These are phyloP conservation scores for Oscheius sp. DNA, from an alignment of 2,888 invertebrate genomes.

Conservation along the genomic window DNA sequence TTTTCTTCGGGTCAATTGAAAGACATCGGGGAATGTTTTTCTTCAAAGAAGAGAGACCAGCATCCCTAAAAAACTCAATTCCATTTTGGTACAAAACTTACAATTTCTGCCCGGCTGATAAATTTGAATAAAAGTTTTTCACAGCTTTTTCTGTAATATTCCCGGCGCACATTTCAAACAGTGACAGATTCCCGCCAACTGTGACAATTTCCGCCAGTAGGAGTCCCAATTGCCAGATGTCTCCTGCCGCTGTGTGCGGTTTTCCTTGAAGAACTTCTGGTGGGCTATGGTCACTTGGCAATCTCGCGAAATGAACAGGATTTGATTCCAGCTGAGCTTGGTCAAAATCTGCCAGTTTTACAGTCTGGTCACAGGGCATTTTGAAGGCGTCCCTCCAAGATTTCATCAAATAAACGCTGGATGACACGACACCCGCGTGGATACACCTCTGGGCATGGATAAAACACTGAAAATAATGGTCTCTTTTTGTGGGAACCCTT, in stretches of 20 bases:
- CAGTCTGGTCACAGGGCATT: slow-evolving; percentile 50
- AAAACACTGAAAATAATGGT: slow-evolving; percentile 33
- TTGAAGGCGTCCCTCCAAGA: slow-evolving; percentile 47
- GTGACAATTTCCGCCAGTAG: slow-evolving; percentile 50
- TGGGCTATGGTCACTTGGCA: slow-evolving; percentile 33
- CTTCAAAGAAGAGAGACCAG: slow-evolving; percentile 29
- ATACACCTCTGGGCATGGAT: slow-evolving; percentile 44
- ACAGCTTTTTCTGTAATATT: slow-evolving; percentile 25
- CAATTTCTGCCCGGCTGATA: slow-evolving; percentile 33
- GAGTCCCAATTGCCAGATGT: slow-evolving; percentile 55
- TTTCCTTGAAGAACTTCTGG: slow-evolving; percentile 52
- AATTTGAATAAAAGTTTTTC: slow-evolving; percentile 33
- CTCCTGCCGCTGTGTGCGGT: slow-evolving; percentile 46
- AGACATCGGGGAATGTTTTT: slow-evolving; percentile 33
- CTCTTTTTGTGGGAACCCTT: not conserved
- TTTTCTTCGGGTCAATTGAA: slow-evolving; percentile 28
- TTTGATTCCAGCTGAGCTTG: slow-evolving; percentile 22
- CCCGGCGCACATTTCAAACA: slow-evolving; percentile 30
- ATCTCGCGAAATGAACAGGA: not conserved
- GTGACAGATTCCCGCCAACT: slow-evolving; percentile 35
- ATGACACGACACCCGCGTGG: slow-evolving; percentile 45
- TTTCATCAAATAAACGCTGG: slow-evolving; percentile 44
- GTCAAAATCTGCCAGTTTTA: slow-evolving; percentile 52
- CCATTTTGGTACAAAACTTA: not conserved
- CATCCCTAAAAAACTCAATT: slow-evolving; percentile 17